Evolutionary conservation across 92 coral and sea anemone species (phyloP), one percentile per base, ranked within the genome.

Genomic region (Palythoa grandiflora): DNA sequence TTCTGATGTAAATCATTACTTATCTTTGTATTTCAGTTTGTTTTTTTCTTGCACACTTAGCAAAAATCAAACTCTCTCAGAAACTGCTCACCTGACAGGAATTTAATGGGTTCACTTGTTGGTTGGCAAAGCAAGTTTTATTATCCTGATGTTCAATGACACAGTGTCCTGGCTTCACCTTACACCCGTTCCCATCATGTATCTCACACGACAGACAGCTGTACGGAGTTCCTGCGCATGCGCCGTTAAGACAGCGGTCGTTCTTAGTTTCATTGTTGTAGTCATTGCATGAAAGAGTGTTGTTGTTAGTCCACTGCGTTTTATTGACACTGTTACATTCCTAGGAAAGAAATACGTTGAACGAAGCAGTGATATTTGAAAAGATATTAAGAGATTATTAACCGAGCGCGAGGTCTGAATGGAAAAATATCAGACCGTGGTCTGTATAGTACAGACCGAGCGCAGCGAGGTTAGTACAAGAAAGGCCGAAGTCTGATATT

Each of bases 141-240:
- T 15, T 72, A 28, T 90, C 92, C 6, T 79, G 66, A 14, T 71
- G 88, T 85, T 35, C 35, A n/a, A 92, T 88, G 17, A 78, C 90
- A 68, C 96, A 94, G 89, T 14, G 92, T 38, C 96, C 94, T 19
- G 92, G 88, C 38, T 92, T 94, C 55, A 94, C 89, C 44, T 79
- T 65, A 71, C 96, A 94, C 48, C 85, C 68, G 73, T 84, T 89
- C 40, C 91, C 89, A 71, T 89, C 77, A 71, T 94, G 92, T 73
- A 80, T 75, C 75, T 94, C 96, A 84, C 96, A 94, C 37, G 94
- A 19, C 21, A 93, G 83, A 87, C 96, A 94, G 88, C 92, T 84
- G 91, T 84, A 92, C 47, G 91, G 91, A 1, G 95, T 94, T 44
- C 96, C 96, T 37, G 68, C 78, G 73, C 96, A 94, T 38, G 36